These are phyloP conservation scores for Strigamia transsilvanica DNA, from an alignment of 2,888 invertebrate species.

Conservation along the genomic window DNA sequence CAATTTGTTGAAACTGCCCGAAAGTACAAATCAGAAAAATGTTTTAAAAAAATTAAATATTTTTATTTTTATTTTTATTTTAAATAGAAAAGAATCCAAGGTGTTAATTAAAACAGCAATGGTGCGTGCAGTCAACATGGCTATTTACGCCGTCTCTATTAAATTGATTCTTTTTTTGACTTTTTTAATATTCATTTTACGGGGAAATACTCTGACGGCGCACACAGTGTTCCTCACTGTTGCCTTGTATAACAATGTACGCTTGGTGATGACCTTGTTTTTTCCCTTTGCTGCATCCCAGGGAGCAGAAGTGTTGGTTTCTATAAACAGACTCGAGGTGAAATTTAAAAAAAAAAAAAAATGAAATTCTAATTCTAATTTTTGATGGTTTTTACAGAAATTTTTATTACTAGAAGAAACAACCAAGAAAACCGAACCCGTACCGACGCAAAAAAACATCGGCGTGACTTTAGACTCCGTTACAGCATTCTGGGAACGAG, in stretches of 20 bases:
- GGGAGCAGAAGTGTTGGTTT: constrained; percentile 80
- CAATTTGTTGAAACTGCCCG: constrained; percentile 79
- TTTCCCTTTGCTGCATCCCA: constrained; percentile 85
- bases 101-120: constrained; percentile 73
- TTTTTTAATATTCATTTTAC: constrained; percentile 77
- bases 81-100: constrained; percentile 73
- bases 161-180: constrained; percentile 84
- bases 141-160: constrained; percentile 76
- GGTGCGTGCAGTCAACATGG: constrained; percentile 70
- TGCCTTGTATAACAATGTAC: constrained; percentile 86
- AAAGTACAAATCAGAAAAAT: constrained; percentile 65
- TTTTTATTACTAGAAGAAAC: constrained; percentile 65
- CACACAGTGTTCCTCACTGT: constrained; percentile 82
- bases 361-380: background rate
- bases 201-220: constrained; percentile 73
- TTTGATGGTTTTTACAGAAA: constrained; percentile 59
- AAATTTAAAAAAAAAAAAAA: constrained; percentile 19
- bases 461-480: background rate
- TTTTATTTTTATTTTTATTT: constrained; percentile 4
- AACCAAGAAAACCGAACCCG: background rate
- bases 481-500: background rate
- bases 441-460: background rate
- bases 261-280: constrained; percentile 87
- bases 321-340: constrained; percentile 75
- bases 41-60: background rate